Base-by-base conservation (phyloP, 2,113 vertebrate species). In the Eretmochelys imbricata region DNA sequence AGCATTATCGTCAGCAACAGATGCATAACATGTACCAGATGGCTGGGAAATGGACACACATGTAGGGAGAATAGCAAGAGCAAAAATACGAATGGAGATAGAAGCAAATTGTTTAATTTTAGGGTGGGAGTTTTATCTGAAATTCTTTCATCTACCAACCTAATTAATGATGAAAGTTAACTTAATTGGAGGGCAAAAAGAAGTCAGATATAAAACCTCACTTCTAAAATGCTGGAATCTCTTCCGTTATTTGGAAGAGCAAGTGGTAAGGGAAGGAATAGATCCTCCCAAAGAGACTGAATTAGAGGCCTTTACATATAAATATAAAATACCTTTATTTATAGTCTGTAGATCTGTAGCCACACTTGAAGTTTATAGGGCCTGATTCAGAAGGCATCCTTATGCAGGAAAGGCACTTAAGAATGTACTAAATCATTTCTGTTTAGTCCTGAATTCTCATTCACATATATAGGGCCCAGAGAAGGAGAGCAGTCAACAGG, bases 151-250 rank as follows among this genome's bases (percentile, higher is more conserved):
- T 80, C 35, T 31, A 24, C 53, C 46, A 35, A 54, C 65, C 53
- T 84, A 88, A 93, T 82, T 51, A 95, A 82, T 38, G 65, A 55
- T 55, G 80, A 38, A 7, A n/a, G 3, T 82, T 85, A 94, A 89
- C n/a, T 6, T 48, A 94, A 78, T 1, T 42, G 49, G 85, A 91
- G 82, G 62, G 59, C 22, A 27, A 84, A 82, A 89, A 31, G 19
- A 82, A 93, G 93, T 51, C 27, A 85, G 89, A 54, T 3, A 82
- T 4, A 82, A 94, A 84, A 4, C 29, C 59, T 6, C 49, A n/a
- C 29, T 90, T 20, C 20, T 22, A 49, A 95, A 94, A 86, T 13
- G 10, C 38, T 27, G 42, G 75, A 46, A 76, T 76, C 27, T 22
- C 53, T 85, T 85, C 48, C 57, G 78, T 84, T 57, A 35, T 76